Conservation (phyloP, 2,113 vertebrate species). For the Columbina picui region DNA sequence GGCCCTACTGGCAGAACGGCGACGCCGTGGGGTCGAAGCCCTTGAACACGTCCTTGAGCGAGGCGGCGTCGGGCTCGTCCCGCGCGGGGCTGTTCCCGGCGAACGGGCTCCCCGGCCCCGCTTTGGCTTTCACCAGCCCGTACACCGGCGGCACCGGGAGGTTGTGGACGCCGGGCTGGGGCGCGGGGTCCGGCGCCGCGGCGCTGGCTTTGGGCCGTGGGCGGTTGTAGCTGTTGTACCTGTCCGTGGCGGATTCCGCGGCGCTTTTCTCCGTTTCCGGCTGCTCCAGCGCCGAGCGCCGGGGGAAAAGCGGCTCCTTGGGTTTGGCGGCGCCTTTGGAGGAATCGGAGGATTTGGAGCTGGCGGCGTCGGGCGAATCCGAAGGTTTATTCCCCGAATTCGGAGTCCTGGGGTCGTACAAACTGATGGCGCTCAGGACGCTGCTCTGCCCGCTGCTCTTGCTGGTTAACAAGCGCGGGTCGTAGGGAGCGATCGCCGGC, state of each 20-base stretch:
- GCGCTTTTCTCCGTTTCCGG: conserved; percentile 78
- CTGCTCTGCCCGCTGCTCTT: conserved; percentile 80
- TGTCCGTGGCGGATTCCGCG: conserved; percentile 72
- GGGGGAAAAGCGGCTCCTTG: conserved; percentile 89
- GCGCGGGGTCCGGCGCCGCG: background rate
- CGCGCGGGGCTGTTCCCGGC: conserved; percentile 87
- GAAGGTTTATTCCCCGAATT: conserved; percentile 60
- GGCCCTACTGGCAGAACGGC: no score
- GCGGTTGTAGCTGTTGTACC: conserved; percentile 94
- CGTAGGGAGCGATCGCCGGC: conserved; percentile 86
- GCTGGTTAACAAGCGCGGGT: conserved; percentile 72
- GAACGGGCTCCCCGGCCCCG: conserved; percentile 85
- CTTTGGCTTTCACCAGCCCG: conserved; percentile 84
- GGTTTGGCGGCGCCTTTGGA: conserved; percentile 66
- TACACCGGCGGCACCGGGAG: conserved; percentile 88
- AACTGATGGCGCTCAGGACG: conserved; percentile 89
- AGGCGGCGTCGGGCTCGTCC: conserved; percentile 86
- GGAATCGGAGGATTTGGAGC: conserved; percentile 46
- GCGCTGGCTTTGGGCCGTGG: conserved; percentile 81
- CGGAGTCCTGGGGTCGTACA: conserved; percentile 90
- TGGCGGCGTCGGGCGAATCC: background rate
- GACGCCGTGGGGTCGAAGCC: conserved; percentile 80
- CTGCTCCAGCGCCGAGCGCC: conserved; percentile 89
- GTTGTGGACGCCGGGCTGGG: conserved; percentile 83
- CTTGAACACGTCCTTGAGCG: conserved; percentile 96